A percentile compares a stretch with the other conserved stretches of the same genome.
Evolutionary conservation across 2,888 invertebrate genomes (phyloP).

Genomic region (Acanthoscelides obtectus): DNA sequence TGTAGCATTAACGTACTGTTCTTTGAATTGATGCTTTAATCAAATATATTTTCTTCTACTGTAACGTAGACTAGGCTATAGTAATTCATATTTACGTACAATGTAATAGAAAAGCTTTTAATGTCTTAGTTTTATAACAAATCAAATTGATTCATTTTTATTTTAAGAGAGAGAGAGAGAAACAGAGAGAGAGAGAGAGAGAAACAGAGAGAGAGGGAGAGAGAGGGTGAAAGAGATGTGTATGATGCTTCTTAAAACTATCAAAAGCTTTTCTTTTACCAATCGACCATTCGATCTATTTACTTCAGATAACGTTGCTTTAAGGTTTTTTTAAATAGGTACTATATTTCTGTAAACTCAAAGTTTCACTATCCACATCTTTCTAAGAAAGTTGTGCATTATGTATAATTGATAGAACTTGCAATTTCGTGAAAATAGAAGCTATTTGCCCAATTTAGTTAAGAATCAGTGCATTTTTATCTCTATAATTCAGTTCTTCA

Average conservation of each 20-base stretch:
- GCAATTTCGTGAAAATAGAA: not conserved
- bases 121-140: no score
- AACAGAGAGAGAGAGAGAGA: no score
- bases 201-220: no score
- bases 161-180: no score
- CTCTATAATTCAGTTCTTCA: not conserved
- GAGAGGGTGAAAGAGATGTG: no score
- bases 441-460: not conserved
- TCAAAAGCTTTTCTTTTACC: not conserved
- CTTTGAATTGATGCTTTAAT: not conserved
- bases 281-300: not conserved
- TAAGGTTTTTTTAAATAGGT: not conserved
- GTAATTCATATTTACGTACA: not conserved
- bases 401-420: not conserved
- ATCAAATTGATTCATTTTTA: no score
- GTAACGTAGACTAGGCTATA: not conserved
- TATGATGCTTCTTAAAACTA: no score
- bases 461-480: conserved; percentile 20
- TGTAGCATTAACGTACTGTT: not conserved
- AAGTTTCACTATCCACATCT: not conserved
- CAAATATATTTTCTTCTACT: not conserved
- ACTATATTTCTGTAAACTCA: not conserved
- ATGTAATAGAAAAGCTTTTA: not conserved
- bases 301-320: not conserved
- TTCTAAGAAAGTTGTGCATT: not conserved